These are phyloP conservation scores for Callospermophilus lateralis DNA, from an alignment of 2,113 vertebrate species.

Conservation along the genomic window DNA sequence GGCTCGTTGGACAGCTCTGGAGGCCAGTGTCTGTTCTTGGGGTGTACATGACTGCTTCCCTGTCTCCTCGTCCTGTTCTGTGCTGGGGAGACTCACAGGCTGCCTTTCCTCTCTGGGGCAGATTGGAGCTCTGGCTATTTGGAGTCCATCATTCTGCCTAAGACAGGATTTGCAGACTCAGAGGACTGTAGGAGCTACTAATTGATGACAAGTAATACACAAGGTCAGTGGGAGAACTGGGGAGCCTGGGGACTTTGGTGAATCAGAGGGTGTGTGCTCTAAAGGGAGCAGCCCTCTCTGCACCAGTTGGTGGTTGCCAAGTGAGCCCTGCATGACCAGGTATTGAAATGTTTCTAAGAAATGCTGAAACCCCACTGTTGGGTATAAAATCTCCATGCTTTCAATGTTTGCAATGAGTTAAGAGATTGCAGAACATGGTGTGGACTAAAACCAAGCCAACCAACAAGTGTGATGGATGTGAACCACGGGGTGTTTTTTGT, in stretches of 20 bases:
- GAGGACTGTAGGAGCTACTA: not conserved
- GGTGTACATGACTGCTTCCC: not conserved
- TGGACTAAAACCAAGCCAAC: not conserved
- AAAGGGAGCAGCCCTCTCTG: not conserved
- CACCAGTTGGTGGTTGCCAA: not conserved
- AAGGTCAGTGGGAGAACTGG: not conserved
- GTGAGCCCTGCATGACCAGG: not conserved
- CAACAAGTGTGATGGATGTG: too few species aligned
- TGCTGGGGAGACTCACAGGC: not conserved
- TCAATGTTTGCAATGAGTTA: constrained; percentile 4
- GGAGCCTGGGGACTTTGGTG: not conserved
- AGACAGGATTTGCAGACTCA: not conserved
- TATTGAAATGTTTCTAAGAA: constrained; percentile 32
- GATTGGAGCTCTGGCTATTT: not conserved
- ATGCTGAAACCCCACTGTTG: not conserved
- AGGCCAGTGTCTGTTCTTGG: not conserved
- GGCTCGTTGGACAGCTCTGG: not conserved
- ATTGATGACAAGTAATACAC: not conserved
- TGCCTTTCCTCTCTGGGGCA: not conserved
- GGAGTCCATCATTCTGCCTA: not conserved
- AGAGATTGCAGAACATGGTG: not conserved
- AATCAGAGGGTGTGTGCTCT: not conserved
- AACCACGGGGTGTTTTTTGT: not conserved
- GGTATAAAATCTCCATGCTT: constrained; percentile 8
- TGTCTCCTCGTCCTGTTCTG: not conserved